Evolutionary conservation across 2,797 vertebrate genomes (phyloP).

Genomic region (Lerista edwardsae): DNA sequence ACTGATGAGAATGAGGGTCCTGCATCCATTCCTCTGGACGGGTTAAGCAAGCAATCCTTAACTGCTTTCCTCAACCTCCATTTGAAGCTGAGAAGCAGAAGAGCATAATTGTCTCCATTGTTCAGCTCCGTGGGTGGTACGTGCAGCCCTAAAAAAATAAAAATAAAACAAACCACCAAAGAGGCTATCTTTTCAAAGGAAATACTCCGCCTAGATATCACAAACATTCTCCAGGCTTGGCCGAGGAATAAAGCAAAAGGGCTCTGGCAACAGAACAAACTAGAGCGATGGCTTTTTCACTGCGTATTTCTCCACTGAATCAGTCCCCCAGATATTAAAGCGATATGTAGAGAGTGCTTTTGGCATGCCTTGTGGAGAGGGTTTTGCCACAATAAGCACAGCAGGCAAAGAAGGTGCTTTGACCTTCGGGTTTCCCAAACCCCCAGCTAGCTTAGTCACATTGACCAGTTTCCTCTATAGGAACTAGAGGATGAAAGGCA

Average conservation of each 20-base stretch:
- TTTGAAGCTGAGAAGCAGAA: neutral
- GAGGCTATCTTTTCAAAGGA: constrained; percentile 61
- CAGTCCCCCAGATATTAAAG: constrained; percentile 67
- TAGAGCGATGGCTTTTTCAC: constrained; percentile 64
- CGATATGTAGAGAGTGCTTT: constrained; percentile 33
- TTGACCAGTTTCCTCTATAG: constrained; percentile 47
- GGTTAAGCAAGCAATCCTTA: constrained; percentile 49
- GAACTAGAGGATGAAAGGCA: constrained; percentile 33
- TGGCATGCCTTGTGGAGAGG: constrained; percentile 41
- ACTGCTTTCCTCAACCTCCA: constrained; percentile 37
- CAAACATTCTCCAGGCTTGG: constrained; percentile 66
- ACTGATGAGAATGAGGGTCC: neutral
- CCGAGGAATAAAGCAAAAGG: constrained; percentile 67
- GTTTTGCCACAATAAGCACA: constrained; percentile 68
- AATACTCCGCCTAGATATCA: constrained; percentile 66
- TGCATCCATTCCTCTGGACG: constrained; percentile 39
- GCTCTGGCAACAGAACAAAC: constrained; percentile 68
- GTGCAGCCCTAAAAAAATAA: constrained; percentile 46
- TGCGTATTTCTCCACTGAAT: constrained; percentile 51
- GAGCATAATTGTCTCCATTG: constrained; percentile 64
- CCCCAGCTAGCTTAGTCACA: constrained; percentile 58
- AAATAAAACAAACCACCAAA: neutral
- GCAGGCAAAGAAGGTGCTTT: constrained; percentile 30
- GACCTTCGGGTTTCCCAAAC: constrained; percentile 35
- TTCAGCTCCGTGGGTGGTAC: constrained; percentile 67